Percentiles rank a stretch among this genome's conserved stretches.
Conservation (phyloP, 2,113 vertebrate genomes). For the Oreochromis niloticus region DNA sequence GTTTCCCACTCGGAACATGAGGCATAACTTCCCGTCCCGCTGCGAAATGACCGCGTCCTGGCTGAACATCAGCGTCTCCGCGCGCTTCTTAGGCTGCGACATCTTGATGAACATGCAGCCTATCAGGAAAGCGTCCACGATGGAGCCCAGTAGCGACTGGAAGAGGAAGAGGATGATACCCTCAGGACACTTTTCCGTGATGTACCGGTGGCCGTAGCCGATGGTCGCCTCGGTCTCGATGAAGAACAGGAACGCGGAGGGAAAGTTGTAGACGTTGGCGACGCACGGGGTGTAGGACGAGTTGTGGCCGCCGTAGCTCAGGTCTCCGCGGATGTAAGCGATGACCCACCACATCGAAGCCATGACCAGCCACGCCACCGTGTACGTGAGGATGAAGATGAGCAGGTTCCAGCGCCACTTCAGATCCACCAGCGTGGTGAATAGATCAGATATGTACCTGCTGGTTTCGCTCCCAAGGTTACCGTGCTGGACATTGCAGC, state of each 20-base stretch:
- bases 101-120: constrained; percentile 93
- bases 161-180: constrained; percentile 87
- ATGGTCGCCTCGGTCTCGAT: constrained; percentile 88
- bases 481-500: constrained; percentile 86
- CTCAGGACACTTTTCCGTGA: constrained; percentile 84
- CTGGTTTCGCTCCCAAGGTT: constrained; percentile 85
- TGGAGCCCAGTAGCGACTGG: constrained; percentile 84
- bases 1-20: constrained; percentile 89
- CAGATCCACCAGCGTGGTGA: constrained; percentile 87
- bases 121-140: constrained; percentile 87
- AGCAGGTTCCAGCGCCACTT: constrained; percentile 90
- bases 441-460: constrained; percentile 83
- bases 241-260: constrained; percentile 86
- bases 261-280: constrained; percentile 88
- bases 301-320: constrained; percentile 71
- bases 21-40: constrained; percentile 83
- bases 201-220: constrained; percentile 84
- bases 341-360: constrained; percentile 91
- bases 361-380: constrained; percentile 86
- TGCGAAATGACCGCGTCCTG: constrained; percentile 81
- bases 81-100: constrained; percentile 89
- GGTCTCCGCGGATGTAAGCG: constrained; percentile 81
- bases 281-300: constrained; percentile 79
- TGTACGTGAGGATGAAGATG: constrained; percentile 86
- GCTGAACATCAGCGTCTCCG: constrained; percentile 88